A percentile compares a stretch with the other conserved stretches of the same genome.
Conservation (phyloP, 2,113 vertebrate species). For the Hemiprocne comata region DNA sequence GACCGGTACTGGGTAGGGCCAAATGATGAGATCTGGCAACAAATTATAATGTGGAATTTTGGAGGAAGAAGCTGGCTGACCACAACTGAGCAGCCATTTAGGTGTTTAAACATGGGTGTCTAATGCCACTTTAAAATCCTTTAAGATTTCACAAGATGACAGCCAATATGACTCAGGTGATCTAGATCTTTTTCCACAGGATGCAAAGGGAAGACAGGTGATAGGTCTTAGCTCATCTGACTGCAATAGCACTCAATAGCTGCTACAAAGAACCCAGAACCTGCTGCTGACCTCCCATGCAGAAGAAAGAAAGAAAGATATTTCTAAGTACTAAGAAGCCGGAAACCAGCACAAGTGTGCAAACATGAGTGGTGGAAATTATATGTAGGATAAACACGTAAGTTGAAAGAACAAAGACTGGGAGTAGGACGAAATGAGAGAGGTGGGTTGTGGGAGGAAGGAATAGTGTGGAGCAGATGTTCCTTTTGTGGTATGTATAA, state of each 20-base stretch:
- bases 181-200: not conserved
- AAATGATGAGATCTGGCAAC: not conserved
- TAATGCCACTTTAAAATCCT: not conserved
- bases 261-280: not conserved
- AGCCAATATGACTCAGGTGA: not conserved
- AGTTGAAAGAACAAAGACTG: not conserved
- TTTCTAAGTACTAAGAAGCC: not conserved
- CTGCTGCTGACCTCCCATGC: not conserved
- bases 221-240: not conserved
- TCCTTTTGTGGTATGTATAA: not conserved
- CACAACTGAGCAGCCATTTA: not conserved
- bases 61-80: not conserved
- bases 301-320: not conserved
- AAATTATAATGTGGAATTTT: not conserved
- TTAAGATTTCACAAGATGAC: not conserved
- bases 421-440: not conserved
- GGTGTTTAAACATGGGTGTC: not conserved
- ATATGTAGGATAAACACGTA: not conserved
- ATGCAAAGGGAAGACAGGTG: not conserved
- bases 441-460: not conserved
- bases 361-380: not conserved
- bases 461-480: not conserved
- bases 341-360: not conserved
- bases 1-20: rapidly evolving
- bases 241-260: not conserved